These are phyloP conservation scores for Hermetia illucens DNA, from an alignment of 1,140 invertebrate genomes.

Conservation along the genomic window DNA sequence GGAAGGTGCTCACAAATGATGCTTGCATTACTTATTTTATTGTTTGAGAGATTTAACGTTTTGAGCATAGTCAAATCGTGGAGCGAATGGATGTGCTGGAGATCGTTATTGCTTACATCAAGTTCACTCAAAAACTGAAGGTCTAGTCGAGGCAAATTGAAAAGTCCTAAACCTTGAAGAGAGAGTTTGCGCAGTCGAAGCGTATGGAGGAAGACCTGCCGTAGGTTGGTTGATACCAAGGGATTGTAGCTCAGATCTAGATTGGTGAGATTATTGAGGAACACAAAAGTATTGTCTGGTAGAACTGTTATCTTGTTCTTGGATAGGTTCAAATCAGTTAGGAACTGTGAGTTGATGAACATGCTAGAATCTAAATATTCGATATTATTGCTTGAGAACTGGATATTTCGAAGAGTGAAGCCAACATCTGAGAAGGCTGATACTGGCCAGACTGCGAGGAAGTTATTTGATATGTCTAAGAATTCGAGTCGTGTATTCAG, in stretches of 20 bases:
- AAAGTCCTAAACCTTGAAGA: constrained; percentile 58
- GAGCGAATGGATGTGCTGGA: constrained; percentile 32
- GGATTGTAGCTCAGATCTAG: constrained; percentile 69
- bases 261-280: constrained; percentile 57
- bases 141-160: constrained; percentile 57
- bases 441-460: constrained; percentile 57
- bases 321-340: constrained; percentile 64
- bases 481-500: constrained; percentile 64
- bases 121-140: constrained; percentile 42
- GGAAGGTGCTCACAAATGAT: constrained; percentile 26
- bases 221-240: constrained; percentile 68
- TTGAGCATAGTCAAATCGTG: constrained; percentile 40
- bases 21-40: constrained; percentile 36
- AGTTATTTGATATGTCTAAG: constrained; percentile 65
- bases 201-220: constrained; percentile 77
- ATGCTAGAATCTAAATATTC: constrained; percentile 79
- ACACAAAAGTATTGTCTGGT: constrained; percentile 78
- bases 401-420: constrained; percentile 56
- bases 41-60: constrained; percentile 45
- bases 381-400: constrained; percentile 64
- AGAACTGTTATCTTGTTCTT: constrained; percentile 70
- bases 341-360: constrained; percentile 64
- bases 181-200: constrained; percentile 62
- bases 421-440: constrained; percentile 57
- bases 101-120: constrained; percentile 28